phyloP scores from a whole-genome alignment of 1,140 invertebrate species.

The Drosophila quadrilineata region DNA sequence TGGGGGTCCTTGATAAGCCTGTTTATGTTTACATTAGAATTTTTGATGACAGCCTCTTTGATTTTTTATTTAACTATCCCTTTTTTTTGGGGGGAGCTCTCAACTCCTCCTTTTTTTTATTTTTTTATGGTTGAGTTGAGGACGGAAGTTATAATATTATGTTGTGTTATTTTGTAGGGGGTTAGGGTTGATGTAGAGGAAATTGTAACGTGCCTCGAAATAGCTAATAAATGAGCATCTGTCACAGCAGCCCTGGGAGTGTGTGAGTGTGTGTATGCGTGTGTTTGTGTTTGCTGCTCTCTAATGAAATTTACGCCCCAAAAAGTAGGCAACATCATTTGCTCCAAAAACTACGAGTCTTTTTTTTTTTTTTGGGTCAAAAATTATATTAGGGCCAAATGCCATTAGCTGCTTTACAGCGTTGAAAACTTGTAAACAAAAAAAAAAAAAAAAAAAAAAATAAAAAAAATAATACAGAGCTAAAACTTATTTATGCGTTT shows the following conservation, averaged over 20 bases:
- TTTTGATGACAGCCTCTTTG: conserved; percentile 42
- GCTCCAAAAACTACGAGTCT: conserved; percentile 17
- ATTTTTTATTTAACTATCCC: conserved; percentile 52
- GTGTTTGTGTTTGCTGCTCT: too few relatives aligned
- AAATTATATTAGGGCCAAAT: conserved; percentile 26
- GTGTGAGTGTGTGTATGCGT: conserved; percentile 1
- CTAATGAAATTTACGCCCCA: conserved; percentile 43
- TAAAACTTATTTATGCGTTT: conserved; percentile 21
- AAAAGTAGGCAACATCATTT: conserved; percentile 45
- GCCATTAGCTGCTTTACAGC: conserved; percentile 19
- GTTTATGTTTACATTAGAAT: conserved; percentile 69
- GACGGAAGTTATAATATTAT: conserved; percentile 48
- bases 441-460: background rate
- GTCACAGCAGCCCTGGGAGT: conserved; percentile 3
- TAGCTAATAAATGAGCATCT: conserved; percentile 57
- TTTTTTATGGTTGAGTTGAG: conserved; percentile 23
- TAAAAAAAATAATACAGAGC: background rate
- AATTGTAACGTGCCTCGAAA: conserved; percentile 53
- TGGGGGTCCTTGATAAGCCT: conserved; percentile 55
- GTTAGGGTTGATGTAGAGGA: too few relatives aligned
- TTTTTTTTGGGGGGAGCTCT: conserved; percentile 9
- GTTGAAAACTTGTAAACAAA: background rate
- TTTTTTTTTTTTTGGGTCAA: conserved; percentile 10
- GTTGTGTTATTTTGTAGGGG: too few relatives aligned
- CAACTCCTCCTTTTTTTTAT: conserved; percentile 1